Conservation (phyloP, 2,797 vertebrate genomes). For the Malurus splendens region DNA sequence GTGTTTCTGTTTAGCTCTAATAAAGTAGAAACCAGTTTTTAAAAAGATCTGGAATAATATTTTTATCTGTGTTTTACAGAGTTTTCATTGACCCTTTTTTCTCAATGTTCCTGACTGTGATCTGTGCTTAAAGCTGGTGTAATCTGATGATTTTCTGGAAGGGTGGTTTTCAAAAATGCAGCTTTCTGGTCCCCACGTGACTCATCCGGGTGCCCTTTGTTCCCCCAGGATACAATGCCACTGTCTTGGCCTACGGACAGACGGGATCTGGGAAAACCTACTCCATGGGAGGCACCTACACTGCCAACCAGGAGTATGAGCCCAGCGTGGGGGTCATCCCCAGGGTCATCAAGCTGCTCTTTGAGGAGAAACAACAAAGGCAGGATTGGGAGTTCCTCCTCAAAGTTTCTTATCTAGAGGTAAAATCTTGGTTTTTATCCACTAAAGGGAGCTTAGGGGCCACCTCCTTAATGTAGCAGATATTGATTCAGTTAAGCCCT, state of each 20-base stretch:
- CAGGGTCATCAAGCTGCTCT: conserved; percentile 84
- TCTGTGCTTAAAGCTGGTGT: background rate
- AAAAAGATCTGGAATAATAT: background rate
- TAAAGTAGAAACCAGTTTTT: background rate
- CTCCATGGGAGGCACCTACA: conserved; percentile 94
- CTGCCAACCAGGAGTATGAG: conserved; percentile 85
- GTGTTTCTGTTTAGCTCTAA: background rate
- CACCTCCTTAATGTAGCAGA: background rate
- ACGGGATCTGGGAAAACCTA: conserved; percentile 95
- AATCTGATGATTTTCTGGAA: background rate
- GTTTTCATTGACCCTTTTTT: background rate
- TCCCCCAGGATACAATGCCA: conserved; percentile 88
- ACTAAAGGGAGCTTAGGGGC: background rate
- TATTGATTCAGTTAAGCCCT: background rate
- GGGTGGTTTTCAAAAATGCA: background rate
- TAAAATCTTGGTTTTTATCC: conserved; percentile 28
- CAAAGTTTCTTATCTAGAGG: conserved; percentile 92
- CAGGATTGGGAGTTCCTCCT: conserved; percentile 79
- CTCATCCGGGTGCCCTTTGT: background rate
- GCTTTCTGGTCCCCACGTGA: background rate
- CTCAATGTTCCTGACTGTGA: accelerated
- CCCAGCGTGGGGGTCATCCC: conserved; percentile 89
- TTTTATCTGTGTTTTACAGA: background rate
- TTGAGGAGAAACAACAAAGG: conserved; percentile 79
- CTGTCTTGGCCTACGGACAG: conserved; percentile 93